Base-by-base conservation (phyloP, 2,888 invertebrate genomes). In the Oscheius onirici region DNA sequence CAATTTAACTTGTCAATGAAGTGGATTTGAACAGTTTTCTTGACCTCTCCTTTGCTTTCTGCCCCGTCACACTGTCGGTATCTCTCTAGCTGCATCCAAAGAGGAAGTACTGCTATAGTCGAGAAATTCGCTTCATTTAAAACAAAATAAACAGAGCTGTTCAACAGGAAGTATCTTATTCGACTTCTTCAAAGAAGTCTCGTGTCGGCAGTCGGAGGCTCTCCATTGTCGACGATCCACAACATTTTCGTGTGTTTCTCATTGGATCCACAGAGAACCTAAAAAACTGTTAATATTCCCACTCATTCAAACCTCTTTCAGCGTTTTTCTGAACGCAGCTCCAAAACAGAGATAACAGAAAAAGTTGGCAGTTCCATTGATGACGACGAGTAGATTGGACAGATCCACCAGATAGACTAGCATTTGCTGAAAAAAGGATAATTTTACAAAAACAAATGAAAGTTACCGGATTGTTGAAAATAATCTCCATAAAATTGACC, bases 311-410 rank as follows among this genome's bases (percentile, higher is more conserved):
- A 78, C 79, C 78, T 78, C 74, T 41, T 71, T 73, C 17, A 86
- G 71, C 1, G 84, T 85, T 41, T 72, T 71, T 10, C 86, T 73
- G 70, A 86, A 86, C 26, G 80, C 72, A 24, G 77, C 77, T 13
- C 86, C 86, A 74, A 86, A 86, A 20, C 81, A 79, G 52, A 83
- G 72, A 69, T 86, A 86, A 61, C 86, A 83, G 69, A 86, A 86
- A 75, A 86, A 86, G 75, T 86, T 86, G 58, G 80, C 80, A 0
- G 86, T 86, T 71, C 84, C 85, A 68, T 86, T 86, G 67, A 85
- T 79, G 20, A 86, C 86, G 17, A 86, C 85, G 43, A 86, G 71
- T 11, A 86, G 72, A 70, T 86, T 86, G 11, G 85, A 85, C 44
- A 87, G 72, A 61, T 86, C 86, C 55, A 86, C 85, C 58, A 86